A percentile compares a stretch with the other conserved stretches of the same genome.
Evolutionary conservation across 2,797 vertebrate species (phyloP).

Genomic region (Macroramphosus scolopax): DNA sequence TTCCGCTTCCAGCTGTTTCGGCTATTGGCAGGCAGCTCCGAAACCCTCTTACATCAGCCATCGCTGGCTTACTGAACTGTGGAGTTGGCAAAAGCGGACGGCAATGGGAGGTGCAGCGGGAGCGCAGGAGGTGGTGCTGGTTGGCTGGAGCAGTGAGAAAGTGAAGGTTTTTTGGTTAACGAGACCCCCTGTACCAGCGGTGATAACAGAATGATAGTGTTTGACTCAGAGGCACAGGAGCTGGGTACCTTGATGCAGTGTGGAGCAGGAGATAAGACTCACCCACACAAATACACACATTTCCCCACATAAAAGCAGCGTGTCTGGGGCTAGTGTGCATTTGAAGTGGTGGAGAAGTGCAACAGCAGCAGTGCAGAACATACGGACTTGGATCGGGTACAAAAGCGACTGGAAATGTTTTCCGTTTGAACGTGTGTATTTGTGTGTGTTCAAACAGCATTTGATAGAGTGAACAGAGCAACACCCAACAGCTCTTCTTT

Average conservation of each 20-base stretch:
- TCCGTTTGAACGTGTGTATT: conserved; percentile 9
- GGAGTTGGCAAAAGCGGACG: conserved; percentile 28
- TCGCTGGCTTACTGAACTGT: conserved; percentile 40
- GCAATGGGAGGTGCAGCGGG: conserved; percentile 30
- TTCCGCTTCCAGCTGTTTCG: conserved; percentile 59
- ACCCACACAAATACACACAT: conserved; percentile 9
- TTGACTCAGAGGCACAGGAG: conserved; percentile 36
- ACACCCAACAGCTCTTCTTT: conserved; percentile 6
- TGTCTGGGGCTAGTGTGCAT: conserved; percentile 31
- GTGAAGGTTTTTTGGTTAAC: conserved; percentile 30
- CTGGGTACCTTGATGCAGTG: conserved; percentile 44
- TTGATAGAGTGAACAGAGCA: conserved; percentile 1
- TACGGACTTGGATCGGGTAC: conserved; percentile 23
- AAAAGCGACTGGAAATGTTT: conserved; percentile 13
- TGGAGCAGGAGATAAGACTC: conserved; percentile 56
- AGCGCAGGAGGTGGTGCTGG: conserved; percentile 34
- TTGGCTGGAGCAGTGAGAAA: conserved; percentile 41
- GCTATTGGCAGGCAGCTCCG: conserved; percentile 39
- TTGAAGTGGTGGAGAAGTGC: conserved; percentile 34
- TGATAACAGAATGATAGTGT: conserved; percentile 61
- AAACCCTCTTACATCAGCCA: conserved; percentile 41
- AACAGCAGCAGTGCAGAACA: conserved; percentile 27
- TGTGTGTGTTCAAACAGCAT: too few relatives aligned
- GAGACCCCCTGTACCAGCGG: conserved; percentile 60
- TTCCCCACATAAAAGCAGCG: conserved; percentile 38